phyloP scores from a whole-genome alignment of 2,113 vertebrate genomes.

The Lophochroa leadbeateri region DNA sequence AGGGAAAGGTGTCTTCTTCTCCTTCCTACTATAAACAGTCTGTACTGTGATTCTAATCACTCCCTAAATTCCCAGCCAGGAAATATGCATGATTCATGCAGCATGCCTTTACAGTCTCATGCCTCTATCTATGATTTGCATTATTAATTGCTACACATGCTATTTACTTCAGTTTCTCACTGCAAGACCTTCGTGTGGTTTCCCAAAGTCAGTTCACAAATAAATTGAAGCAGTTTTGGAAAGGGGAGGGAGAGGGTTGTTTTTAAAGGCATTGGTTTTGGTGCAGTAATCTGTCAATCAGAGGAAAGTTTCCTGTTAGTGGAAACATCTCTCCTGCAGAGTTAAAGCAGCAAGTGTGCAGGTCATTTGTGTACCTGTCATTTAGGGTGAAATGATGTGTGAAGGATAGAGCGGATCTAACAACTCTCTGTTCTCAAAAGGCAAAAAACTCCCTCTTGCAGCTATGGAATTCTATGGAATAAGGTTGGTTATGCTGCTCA shows the following conservation, averaged over 20 bases:
- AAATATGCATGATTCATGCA: slow-evolving; percentile 33
- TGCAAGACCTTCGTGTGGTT: not conserved
- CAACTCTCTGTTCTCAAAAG: not conserved
- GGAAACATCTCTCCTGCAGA: not conserved
- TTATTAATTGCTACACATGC: slow-evolving; percentile 48
- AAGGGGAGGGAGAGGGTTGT: not conserved
- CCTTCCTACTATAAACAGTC: slow-evolving; percentile 41
- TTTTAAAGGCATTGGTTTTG: not conserved
- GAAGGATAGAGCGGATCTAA: not conserved
- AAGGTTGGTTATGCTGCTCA: not conserved
- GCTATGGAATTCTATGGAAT: not conserved
- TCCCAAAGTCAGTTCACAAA: not conserved
- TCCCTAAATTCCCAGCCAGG: slow-evolving; percentile 39
- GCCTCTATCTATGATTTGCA: slow-evolving; percentile 10
- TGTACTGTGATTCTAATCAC: slow-evolving; percentile 34
- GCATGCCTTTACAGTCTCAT: not conserved
- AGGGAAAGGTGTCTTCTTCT: slow-evolving; percentile 20
- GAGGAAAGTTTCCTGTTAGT: not conserved
- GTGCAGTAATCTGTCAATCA: not conserved
- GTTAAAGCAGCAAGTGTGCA: not conserved
- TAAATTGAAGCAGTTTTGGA: not conserved
- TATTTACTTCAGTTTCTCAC: slow-evolving; percentile 28
- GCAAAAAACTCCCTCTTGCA: not conserved
- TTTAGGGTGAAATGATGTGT: not conserved
- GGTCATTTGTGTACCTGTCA: not conserved